Conservation (phyloP, 2,113 vertebrate genomes). For the Psammodynastes pulverulentus region DNA sequence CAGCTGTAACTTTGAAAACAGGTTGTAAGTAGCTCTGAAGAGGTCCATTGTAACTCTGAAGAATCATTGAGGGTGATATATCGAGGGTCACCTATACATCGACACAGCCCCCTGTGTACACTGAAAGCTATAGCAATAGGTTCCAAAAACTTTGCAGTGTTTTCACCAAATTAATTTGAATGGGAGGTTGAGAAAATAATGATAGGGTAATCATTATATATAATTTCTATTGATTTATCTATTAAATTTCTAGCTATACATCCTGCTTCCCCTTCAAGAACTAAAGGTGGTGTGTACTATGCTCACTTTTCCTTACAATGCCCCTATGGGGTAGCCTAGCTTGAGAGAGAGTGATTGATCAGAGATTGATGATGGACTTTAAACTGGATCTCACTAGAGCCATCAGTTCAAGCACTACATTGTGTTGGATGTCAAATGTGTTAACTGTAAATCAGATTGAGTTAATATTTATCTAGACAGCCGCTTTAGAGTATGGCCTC, state of each 20-base stretch:
- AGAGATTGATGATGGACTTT: not conserved
- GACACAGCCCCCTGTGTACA: not conserved
- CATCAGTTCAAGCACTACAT: not conserved
- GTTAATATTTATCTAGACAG: not conserved
- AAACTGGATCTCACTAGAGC: not conserved
- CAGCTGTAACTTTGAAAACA: not conserved
- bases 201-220: not conserved
- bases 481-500: not conserved
- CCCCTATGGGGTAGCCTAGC: not conserved
- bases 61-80: not conserved
- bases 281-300: not conserved
- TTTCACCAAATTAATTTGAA: not conserved
- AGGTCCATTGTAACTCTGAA: not conserved
- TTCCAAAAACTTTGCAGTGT: not conserved
- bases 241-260: not conserved
- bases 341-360: not conserved
- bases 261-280: not conserved
- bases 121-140: not conserved
- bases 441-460: not conserved
- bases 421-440: not conserved
- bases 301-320: not conserved
- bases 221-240: not conserved
- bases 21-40: not conserved
- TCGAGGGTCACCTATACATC: not conserved
- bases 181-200: not conserved